These are phyloP conservation scores for Lerema accius DNA, from an alignment of 1,140 invertebrate genomes.

Conservation along the genomic window DNA sequence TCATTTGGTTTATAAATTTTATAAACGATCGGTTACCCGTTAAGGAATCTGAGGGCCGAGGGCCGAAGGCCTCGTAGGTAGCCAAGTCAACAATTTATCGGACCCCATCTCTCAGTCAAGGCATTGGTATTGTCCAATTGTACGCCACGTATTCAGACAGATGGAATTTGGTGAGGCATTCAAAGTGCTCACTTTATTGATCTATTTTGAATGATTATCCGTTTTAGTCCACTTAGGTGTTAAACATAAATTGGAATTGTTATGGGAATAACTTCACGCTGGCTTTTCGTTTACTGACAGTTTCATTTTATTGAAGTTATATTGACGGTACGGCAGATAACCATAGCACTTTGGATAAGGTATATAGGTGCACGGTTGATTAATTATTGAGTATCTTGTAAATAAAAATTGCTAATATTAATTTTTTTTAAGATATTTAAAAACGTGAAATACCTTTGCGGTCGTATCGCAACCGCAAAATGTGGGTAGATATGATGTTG, in stretches of 20 bases:
- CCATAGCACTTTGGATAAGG: too few relatives aligned
- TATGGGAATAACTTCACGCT: too few relatives aligned
- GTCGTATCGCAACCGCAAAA: conserved; percentile 45
- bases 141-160: conserved; percentile 54
- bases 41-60: conserved; percentile 43
- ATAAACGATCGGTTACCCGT: conserved; percentile 32
- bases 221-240: conserved; percentile 25
- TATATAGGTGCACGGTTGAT: too few relatives aligned
- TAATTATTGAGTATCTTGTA: too few relatives aligned
- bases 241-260: too few relatives aligned
- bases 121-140: conserved; percentile 64
- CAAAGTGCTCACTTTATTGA: conserved; percentile 49
- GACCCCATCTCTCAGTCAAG: conserved; percentile 63
- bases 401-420: too few relatives aligned
- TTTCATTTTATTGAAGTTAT: too few relatives aligned
- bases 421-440: not conserved
- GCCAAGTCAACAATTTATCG: conserved; percentile 66
- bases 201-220: conserved; percentile 46
- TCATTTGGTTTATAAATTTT: conserved; percentile 11
- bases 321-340: too few relatives aligned
- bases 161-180: conserved; percentile 54
- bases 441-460: conserved; percentile 7
- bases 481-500: conserved; percentile 29
- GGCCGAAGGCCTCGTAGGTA: conserved; percentile 39
- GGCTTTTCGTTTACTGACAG: too few relatives aligned